Conservation (phyloP, 2,888 invertebrate species). For the Pollenia angustigena region DNA sequence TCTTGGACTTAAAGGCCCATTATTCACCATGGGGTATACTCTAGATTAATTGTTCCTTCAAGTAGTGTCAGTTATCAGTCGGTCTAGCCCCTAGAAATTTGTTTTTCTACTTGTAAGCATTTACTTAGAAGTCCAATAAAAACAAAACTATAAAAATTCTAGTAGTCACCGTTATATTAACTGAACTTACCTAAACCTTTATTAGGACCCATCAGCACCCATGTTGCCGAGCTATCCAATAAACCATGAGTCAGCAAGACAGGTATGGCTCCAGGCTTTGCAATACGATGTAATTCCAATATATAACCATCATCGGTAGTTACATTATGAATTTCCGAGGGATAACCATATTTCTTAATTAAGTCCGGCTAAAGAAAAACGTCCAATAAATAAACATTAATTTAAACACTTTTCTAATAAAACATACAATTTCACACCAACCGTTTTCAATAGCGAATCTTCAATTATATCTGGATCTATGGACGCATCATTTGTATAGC, state of each 20-base stretch:
- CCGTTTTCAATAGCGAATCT: constrained; percentile 80
- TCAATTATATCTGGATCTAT: constrained; percentile 80
- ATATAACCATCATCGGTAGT: constrained; percentile 91
- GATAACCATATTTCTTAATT: constrained; percentile 87
- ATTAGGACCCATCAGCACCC: constrained; percentile 89
- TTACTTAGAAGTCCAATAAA: too few relatives aligned
- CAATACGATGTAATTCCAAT: constrained; percentile 90
- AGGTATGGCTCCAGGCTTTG: constrained; percentile 85
- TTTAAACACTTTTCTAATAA: constrained; percentile 5
- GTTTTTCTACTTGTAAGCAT: too few relatives aligned
- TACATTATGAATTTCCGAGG: constrained; percentile 87
- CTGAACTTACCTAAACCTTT: constrained; percentile 86
- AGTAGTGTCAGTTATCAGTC: too few relatives aligned
- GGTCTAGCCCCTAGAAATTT: too few relatives aligned
- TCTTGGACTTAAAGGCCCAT: too few relatives aligned
- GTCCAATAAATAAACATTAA: constrained; percentile 11
- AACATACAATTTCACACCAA: constrained; percentile 70
- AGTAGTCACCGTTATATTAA: background rate
- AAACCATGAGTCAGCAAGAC: constrained; percentile 90
- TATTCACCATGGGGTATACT: too few relatives aligned
- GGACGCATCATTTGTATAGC: constrained; percentile 54
- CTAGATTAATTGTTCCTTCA: too few relatives aligned
- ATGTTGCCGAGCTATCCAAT: constrained; percentile 89
- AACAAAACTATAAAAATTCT: too few relatives aligned
- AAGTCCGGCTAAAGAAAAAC: constrained; percentile 84